Base-by-base conservation (phyloP, 2,797 vertebrate genomes). In the Xenentodon cancila region DNA sequence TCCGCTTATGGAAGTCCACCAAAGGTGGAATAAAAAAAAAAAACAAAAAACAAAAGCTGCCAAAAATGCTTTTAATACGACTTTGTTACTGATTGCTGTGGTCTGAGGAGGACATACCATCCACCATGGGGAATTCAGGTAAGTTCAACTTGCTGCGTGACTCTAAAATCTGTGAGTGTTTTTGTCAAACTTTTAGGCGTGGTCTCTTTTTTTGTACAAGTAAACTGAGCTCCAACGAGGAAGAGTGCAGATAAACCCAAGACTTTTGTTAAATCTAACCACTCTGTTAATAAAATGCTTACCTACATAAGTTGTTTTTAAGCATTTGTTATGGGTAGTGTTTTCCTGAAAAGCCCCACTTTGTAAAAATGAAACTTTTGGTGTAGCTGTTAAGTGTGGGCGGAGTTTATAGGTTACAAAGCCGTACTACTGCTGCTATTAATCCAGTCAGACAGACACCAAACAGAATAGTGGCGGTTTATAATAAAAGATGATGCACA, bases 51-150 rank as follows among this genome's bases (percentile, higher is more conserved):
- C 9, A 37, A 42, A 71, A 48, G 0, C 37, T 4, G 61, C 12
- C 27, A 59, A 57, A 77, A 68, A 91, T 89, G 81, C 59, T 30
- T 71, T 56, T 22, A 56, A 16, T 7, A 48, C 25, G 30, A 20
- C 13, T 43, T 52, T 1, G 4, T 2, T 1, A 13, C 8, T 75
- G 32, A 49, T 55, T 34, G 9, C 50, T 20, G 40, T 84, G 76
- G 72, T 34, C 20, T 65, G 22, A 82, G 49, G 59, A 47, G 59
- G 73, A 71, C 25, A 53, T 3, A 32, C 7, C 48, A 21, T 12
- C 44, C 73, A 82, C 22, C 68, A 94, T 93, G 92, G 77, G 64
- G 0, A 65, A 69, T 13, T 68, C 78, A 40, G 93, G 92, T 94
- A 60, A 84, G 90, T 79, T 53, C 20, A 21, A 47, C 9, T 17